phyloP scores from a whole-genome alignment of 2,113 vertebrate species.

The Planiliza haematocheilus region DNA sequence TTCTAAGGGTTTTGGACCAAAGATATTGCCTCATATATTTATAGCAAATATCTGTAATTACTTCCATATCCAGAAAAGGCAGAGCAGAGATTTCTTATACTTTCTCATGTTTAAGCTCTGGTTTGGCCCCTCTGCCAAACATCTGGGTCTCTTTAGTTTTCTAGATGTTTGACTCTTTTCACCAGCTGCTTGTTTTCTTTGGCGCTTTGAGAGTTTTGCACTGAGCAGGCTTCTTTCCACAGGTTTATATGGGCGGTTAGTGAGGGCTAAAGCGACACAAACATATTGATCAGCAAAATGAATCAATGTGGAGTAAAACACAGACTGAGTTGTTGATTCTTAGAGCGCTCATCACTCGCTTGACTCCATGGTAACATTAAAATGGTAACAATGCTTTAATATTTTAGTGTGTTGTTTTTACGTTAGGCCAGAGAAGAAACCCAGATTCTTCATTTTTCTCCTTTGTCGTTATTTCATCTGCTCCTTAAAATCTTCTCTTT shows the following conservation, averaged over 20 bases:
- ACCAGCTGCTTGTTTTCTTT: slow-evolving; percentile 35
- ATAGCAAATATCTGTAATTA: too few relatives aligned
- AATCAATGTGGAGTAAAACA: slow-evolving; percentile 26
- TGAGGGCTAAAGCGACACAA: slow-evolving; percentile 15
- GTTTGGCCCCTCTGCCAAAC: background rate
- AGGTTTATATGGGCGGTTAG: slow-evolving; percentile 4
- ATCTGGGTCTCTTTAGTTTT: slow-evolving; percentile 1
- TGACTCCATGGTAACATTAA: slow-evolving; percentile 1
- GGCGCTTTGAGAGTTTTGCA: background rate
- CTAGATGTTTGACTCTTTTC: slow-evolving; percentile 11
- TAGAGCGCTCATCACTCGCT: background rate
- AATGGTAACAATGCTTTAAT: background rate
- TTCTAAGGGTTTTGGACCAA: too few relatives aligned
- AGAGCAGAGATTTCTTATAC: background rate
- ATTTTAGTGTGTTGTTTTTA: background rate
- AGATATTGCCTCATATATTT: too few relatives aligned
- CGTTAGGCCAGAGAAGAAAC: background rate
- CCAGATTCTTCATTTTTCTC: background rate
- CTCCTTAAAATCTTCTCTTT: too few relatives aligned
- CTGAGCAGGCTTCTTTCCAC: background rate
- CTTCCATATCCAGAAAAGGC: too few relatives aligned
- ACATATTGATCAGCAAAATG: slow-evolving; percentile 39
- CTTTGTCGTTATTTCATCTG: background rate
- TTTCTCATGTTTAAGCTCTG: background rate
- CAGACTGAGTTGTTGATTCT: slow-evolving; percentile 16